Conservation (phyloP, 2,113 vertebrate genomes). For the Sturnus vulgaris region DNA sequence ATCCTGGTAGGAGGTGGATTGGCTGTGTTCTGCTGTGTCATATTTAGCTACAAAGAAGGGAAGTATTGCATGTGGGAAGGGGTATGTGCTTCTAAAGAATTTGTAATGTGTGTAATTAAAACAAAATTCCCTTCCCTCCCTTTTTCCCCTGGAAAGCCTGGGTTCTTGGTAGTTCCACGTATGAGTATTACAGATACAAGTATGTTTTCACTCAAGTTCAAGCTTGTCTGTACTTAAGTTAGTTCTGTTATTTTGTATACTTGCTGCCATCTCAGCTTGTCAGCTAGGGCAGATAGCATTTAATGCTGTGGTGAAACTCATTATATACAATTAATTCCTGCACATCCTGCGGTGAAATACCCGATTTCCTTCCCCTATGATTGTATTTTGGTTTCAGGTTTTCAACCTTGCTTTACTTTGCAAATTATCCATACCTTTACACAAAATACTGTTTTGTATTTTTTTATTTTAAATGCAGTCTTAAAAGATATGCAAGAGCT, state of each 20-base stretch:
- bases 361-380: background rate
- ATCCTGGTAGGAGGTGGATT: background rate
- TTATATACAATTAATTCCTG: background rate
- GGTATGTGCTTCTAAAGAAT: background rate
- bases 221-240: background rate
- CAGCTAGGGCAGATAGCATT: background rate
- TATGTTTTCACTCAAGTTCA: background rate
- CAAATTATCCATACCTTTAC: background rate
- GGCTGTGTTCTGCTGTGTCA: conserved; percentile 28
- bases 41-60: background rate
- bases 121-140: background rate
- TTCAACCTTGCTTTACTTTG: background rate
- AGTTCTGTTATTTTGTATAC: background rate
- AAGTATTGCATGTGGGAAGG: background rate
- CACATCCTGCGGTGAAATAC: background rate
- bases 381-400: background rate
- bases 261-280: background rate
- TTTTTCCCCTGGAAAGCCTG: background rate
- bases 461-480: background rate
- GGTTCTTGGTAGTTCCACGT: background rate
- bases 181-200: background rate
- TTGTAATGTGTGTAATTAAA: background rate
- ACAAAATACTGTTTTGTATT: background rate
- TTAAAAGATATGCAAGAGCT: background rate
- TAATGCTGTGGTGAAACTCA: background rate